Evolutionary conservation across 2,888 invertebrate genomes (phyloP), one percentile per base, ranked within the genome.

Genomic region (Willowsia nigromaculata): DNA sequence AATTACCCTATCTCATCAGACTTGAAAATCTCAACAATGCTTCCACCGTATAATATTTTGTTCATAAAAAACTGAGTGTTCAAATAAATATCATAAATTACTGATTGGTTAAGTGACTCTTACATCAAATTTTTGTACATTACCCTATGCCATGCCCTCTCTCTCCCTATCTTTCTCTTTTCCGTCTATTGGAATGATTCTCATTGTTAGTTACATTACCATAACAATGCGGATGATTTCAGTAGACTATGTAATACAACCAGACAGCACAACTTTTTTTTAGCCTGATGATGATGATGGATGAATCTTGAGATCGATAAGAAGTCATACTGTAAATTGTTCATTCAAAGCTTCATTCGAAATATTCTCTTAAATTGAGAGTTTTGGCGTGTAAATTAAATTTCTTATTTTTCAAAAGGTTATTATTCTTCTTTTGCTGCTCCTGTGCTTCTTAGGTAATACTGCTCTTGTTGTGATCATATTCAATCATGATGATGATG

Each of bases 191-290:
- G 30, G 65, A 33, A 25, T 27, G 25, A 6, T 25, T 53, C 27
- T 27, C 59, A 65, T 74, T 68, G 43, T 9, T 47, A 18, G 30
- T 47, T 74, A 74, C 47, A n/a, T 68, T 37, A 37, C 37, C 65
- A 5, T 27, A 74, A 74, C 74, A 74, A 74, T 74, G 74, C 74
- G 74, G 74, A 74, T 74, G 74, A 74, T 30, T 74, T 74, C 40
- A 74, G 27, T 47, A 27, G 27, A 47, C 25, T 74, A 47, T 74
- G 74, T 74, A 50, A 74, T 74, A 50, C 33, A 68, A 37, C 37
- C 3, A 68, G 18, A 37, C 37, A 68, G 65, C n/a, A 18, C 7
- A 53, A 53, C n/a, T n/a, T 25, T 53, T 18, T 59, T 53, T 53
- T 53, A 7, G 18, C 18, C n/a, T 59, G 37, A 68, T 68, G 68